These are phyloP conservation scores for Drosophila pullipes DNA, from an alignment of 2,888 invertebrate species.

Conservation along the genomic window DNA sequence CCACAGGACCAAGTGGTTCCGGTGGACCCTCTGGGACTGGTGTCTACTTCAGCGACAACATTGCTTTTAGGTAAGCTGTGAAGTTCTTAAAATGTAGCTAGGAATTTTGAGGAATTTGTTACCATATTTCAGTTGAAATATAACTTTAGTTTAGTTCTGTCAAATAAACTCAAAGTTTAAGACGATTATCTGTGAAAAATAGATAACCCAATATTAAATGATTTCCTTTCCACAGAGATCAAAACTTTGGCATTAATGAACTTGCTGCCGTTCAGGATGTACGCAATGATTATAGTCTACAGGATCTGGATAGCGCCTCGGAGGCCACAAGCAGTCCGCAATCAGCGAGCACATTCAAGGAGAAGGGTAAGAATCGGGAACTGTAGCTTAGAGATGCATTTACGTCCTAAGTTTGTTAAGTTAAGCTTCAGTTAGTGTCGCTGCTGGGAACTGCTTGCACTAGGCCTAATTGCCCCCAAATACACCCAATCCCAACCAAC, in stretches of 20 bases:
- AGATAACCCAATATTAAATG: too few relatives aligned
- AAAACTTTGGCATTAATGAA: constrained; percentile 88
- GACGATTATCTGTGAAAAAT: background rate
- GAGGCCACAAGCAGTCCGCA: constrained; percentile 83
- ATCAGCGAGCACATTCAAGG: constrained; percentile 87
- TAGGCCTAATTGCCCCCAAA: constrained; percentile 61
- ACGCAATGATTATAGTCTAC: constrained; percentile 87
- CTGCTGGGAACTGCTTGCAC: constrained; percentile 79
- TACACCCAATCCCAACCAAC: constrained; percentile 23
- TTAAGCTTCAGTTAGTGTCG: constrained; percentile 65
- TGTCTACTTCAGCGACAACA: constrained; percentile 84
- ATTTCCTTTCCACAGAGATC: constrained; percentile 85
- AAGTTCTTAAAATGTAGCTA: background rate
- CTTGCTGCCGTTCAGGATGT: constrained; percentile 86
- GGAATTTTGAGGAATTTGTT: background rate
- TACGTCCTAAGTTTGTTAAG: constrained; percentile 35
- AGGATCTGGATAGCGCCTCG: constrained; percentile 87
- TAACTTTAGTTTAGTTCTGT: background rate
- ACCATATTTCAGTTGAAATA: background rate
- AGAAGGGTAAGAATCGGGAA: constrained; percentile 87
- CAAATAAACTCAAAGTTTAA: background rate
- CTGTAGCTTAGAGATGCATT: constrained; percentile 1
- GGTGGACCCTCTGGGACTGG: constrained; percentile 77
- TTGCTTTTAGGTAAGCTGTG: constrained; percentile 84
- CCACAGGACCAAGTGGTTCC: constrained; percentile 80